Percentiles rank a stretch among this genome's conserved stretches.
phyloP scores from a whole-genome alignment of 2,888 invertebrate species.

The Eutolmus rufibarbis region DNA sequence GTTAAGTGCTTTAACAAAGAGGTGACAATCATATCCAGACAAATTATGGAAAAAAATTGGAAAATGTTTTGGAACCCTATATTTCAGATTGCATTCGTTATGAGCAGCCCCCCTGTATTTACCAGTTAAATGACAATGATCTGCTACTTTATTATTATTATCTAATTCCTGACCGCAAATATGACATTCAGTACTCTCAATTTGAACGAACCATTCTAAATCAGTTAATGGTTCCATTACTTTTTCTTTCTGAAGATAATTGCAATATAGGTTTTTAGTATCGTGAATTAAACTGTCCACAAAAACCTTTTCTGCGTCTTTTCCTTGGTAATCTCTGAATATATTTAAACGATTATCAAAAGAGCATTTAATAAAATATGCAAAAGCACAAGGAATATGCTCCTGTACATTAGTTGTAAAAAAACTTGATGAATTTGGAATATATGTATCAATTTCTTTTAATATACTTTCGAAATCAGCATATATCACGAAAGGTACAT shows the following conservation, averaged over 20 bases:
- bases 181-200: background rate
- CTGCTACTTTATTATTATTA: background rate
- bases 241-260: background rate
- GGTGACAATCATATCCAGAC: too few relatives aligned
- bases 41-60: background rate
- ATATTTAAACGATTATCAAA: slow-evolving; percentile 8
- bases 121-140: background rate
- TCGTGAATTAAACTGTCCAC: background rate
- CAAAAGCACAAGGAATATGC: slow-evolving; percentile 44
- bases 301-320: background rate
- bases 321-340: slow-evolving; percentile 11
- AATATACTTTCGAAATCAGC: slow-evolving; percentile 26
- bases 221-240: background rate
- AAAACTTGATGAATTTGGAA: slow-evolving; percentile 28
- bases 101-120: background rate
- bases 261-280: background rate
- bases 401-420: slow-evolving; percentile 35
- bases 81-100: slow-evolving; percentile 10
- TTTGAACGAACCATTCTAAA: background rate
- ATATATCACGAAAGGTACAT: too few relatives aligned
- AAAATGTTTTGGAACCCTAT: background rate
- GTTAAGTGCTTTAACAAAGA: background rate
- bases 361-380: slow-evolving; percentile 23
- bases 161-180: background rate
- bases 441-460: background rate